A percentile compares a stretch with the other conserved stretches of the same genome.
These are phyloP conservation scores for Drosophila sp. DNA, from an alignment of 1,140 invertebrate genomes.

Conservation along the genomic window DNA sequence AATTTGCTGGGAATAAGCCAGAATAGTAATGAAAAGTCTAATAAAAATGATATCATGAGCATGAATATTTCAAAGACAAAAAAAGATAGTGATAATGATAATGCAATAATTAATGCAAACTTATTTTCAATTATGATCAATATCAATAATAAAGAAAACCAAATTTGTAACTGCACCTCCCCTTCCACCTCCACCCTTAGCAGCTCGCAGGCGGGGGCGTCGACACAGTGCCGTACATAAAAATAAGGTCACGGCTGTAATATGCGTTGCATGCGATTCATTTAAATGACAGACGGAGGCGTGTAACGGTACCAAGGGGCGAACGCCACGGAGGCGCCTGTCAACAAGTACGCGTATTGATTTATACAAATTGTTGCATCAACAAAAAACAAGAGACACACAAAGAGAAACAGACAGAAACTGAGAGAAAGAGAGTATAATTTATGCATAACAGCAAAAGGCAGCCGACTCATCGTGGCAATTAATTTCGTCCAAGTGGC, in stretches of 20 bases:
- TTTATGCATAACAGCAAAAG: slow-evolving; percentile 63
- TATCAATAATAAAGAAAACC: too few relatives aligned
- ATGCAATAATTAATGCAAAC: background rate
- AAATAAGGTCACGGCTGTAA: slow-evolving; percentile 66
- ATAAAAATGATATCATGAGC: too few relatives aligned
- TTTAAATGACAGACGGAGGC: slow-evolving; percentile 24
- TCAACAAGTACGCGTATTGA: slow-evolving; percentile 74
- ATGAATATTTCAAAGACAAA: too few relatives aligned
- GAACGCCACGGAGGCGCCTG: slow-evolving; percentile 43
- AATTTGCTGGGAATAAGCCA: background rate
- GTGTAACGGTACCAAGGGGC: slow-evolving; percentile 32
- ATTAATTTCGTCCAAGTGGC: slow-evolving; percentile 67
- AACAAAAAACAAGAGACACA: background rate
- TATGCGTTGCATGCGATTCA: slow-evolving; percentile 30
- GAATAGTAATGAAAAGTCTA: too few relatives aligned
- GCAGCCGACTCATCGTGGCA: slow-evolving; percentile 59
- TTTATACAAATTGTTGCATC: slow-evolving; percentile 73
- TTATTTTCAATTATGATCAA: too few relatives aligned
- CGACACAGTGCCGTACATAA: slow-evolving; percentile 65
- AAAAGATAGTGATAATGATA: background rate
- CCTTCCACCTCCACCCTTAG: too few relatives aligned
- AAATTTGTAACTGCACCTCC: slow-evolving; percentile 4
- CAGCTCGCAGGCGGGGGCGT: background rate
- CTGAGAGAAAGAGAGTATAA: slow-evolving; percentile 62
- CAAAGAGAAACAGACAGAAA: background rate